Evolutionary conservation across 2,113 vertebrate species (phyloP).

Genomic region (Chloroceryle aenea): DNA sequence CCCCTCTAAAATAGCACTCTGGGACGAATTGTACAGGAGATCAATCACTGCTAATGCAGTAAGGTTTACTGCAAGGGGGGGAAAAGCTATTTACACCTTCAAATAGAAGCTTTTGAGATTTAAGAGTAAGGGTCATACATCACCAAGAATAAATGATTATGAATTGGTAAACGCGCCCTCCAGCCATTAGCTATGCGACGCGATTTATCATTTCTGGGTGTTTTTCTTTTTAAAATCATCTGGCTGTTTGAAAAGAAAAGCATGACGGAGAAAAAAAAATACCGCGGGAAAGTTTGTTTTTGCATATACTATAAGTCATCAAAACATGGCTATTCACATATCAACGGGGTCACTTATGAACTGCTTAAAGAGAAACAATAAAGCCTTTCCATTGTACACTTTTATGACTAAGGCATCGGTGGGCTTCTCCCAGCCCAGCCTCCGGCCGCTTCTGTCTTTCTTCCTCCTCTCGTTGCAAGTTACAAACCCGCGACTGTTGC

Average conservation of each 20-base stretch:
- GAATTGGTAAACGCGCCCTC: conserved; percentile 87
- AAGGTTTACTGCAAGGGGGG: conserved; percentile 82
- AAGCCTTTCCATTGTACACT: conserved; percentile 43
- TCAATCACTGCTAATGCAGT: conserved; percentile 88
- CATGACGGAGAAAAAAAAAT: conserved; percentile 55
- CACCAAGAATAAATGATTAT: conserved; percentile 90
- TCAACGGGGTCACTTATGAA: conserved; percentile 55
- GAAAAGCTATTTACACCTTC: conserved; percentile 86
- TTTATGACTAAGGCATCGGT: conserved; percentile 51
- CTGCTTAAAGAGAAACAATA: conserved; percentile 41
- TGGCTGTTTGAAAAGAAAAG: conserved; percentile 74
- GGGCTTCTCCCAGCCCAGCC: conserved; percentile 19
- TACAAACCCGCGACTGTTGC: background rate
- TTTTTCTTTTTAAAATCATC: conserved; percentile 80
- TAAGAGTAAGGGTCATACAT: conserved; percentile 88
- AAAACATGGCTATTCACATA: conserved; percentile 65
- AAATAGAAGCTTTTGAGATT: conserved; percentile 88
- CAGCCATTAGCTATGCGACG: conserved; percentile 84
- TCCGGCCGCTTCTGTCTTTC: background rate
- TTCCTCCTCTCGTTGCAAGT: background rate
- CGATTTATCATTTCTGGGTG: conserved; percentile 86
- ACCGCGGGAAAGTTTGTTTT: conserved; percentile 81
- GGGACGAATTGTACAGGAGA: conserved; percentile 88
- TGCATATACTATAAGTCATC: conserved; percentile 73
- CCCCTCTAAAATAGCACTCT: conserved; percentile 88